A percentile compares a stretch with the other conserved stretches of the same genome.
Conservation (phyloP, 2,888 invertebrate species). For the Gastrophysa polygoni region DNA sequence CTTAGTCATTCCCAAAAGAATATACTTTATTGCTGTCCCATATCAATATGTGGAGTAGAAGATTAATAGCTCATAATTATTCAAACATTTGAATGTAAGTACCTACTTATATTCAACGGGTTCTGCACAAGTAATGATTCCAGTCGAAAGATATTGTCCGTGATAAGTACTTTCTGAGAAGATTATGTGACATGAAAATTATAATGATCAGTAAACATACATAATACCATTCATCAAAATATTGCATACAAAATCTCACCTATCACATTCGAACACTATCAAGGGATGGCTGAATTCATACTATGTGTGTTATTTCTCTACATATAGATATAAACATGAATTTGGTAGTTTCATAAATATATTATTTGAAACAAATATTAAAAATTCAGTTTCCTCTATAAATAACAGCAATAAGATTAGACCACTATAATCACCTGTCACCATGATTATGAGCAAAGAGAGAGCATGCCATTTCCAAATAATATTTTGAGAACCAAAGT, state of each 20-base stretch:
- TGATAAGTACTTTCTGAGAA: background rate
- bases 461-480: conserved; percentile 13
- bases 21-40: conserved; percentile 32
- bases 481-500: background rate
- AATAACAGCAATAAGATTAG: background rate
- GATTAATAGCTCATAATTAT: conserved; percentile 9
- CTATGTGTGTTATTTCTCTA: too few species aligned
- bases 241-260: background rate
- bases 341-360: conserved; percentile 6
- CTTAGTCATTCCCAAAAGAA: conserved; percentile 15
- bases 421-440: background rate
- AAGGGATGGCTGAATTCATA: too few species aligned
- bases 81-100: too few species aligned
- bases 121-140: too few species aligned
- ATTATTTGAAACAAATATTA: too few species aligned
- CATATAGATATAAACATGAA: too few species aligned
- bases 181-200: background rate
- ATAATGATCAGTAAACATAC: background rate
- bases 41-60: background rate
- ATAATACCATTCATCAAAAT: background rate
- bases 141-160: background rate
- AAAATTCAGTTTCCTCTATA: too few species aligned
- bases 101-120: too few species aligned
- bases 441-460: conserved; percentile 3
- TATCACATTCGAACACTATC: too few species aligned